Evolutionary conservation across 2,113 vertebrate genomes (phyloP), one percentile per base, ranked within the genome.

Genomic region (Archilochus colubris): DNA sequence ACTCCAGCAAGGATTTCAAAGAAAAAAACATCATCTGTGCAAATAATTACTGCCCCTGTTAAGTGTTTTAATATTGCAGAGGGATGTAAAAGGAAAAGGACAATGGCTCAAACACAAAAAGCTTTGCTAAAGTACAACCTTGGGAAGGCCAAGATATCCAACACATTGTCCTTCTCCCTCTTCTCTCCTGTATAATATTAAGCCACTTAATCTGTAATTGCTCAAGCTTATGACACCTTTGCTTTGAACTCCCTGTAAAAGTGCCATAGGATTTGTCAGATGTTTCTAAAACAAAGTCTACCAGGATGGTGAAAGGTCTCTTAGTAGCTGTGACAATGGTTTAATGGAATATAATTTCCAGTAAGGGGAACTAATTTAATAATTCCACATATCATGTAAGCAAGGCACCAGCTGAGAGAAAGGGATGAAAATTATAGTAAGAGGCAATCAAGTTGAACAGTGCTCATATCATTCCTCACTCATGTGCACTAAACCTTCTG

Each of bases 281-380:
- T 95, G 64, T 97, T 97, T 97, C 95, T 97, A 97, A 98, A 97
- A 97, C 91, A 96, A 97, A 96, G 81, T 96, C 92, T 97, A 88
- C 96, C 81, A 91, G 88, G 97, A 97, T 80, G 40, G 76, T 92
- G 93, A 84, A 77, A 95, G 93, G 95, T 96, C 97, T 97, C 94
- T 22, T 67, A 97, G 96, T 82, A 96, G 93, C 95, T 96, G 51
- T 95, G 94, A 95, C 96, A 96, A 90, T 95, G 95, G 85, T 87
- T 95, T 98, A 97, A 97, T 96, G 97, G 96, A 97, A 95, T 92
- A 96, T 97, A 96, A 98, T 98, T 98, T 98, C 97, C 96, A 96
- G 93, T 95, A 97, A 98, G 96, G 94, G 94, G 95, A 97, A 96
- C 95, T 97, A 95, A 97, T 97, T 97, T 96, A 96, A 97, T 98